Evolutionary conservation across 1,140 invertebrate species (phyloP), one percentile per base, ranked within the genome.

Genomic region (Cephus cinctus): DNA sequence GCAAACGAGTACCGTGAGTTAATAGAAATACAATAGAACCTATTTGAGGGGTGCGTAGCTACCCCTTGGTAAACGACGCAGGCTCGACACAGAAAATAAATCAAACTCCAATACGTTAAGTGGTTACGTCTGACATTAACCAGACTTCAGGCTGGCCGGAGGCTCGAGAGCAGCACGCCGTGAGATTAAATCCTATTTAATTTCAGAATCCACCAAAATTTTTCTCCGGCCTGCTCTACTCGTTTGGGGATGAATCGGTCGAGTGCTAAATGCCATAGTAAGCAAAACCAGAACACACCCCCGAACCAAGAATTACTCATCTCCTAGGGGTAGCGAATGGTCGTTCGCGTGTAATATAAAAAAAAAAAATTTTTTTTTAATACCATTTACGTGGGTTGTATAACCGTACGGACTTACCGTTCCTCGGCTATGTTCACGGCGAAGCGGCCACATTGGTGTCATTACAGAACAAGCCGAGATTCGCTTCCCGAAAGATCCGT

Each of bases 81-180:
- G 61, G 61, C 69, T 70, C 65, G 63, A 55, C 61, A 53, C 59
- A 59, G 54, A 65, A 71, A 68, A 74, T 74, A 74, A 71, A 74
- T 74, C 70, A 74, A 73, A 71, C 67, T 69, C 63, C 67, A 74
- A 74, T 74, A 74, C 70, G 69, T 63, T 74, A 74, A 74, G 71
- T 73, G 70, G 70, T 74, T 63, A 65, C 48, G 63, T 61, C 61
- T 72, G 71, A 73, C 62, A 66, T 60, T 71, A 71, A 73, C 66
- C 71, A 74, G 71, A 68, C 61, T 56, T 19, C 4, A n/a, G 18
- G 16, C 9, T 9, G 11, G 20, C 16, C 30, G 38, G 34, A 23
- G 42, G 47, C 11, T 38, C 14, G 34, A 54, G 36, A 41, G 53
- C 54, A n/a, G 9, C 43, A 43, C 25, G 53, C 46, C 31, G 50